Percentiles rank a stretch among this genome's conserved stretches.
These are phyloP conservation scores for Gorilla gorilla DNA, from an alignment of 2,113 vertebrate species.

Conservation along the genomic window DNA sequence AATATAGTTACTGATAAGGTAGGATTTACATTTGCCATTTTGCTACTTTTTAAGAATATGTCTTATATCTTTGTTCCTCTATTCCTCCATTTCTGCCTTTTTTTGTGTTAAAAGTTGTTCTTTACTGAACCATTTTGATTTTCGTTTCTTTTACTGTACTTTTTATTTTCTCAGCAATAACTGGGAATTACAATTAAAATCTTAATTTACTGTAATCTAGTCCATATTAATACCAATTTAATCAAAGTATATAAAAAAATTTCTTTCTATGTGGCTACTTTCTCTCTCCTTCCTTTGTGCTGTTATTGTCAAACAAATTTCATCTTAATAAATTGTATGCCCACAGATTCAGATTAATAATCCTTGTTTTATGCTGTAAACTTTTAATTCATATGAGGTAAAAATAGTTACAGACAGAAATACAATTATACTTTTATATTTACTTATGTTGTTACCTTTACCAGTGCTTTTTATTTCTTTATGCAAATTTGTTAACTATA, in stretches of 20 bases:
- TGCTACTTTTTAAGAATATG: background rate
- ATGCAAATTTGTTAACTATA: background rate
- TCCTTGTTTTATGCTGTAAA: background rate
- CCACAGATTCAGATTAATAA: background rate
- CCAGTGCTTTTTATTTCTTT: background rate
- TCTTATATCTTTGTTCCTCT: background rate
- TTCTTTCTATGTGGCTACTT: background rate
- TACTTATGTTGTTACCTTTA: background rate
- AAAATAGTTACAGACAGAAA: background rate
- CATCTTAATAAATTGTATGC: background rate
- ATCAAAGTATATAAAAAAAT: background rate
- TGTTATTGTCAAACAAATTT: background rate
- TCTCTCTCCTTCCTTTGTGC: background rate
- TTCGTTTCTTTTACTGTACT: background rate
- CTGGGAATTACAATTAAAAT: background rate
- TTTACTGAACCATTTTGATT: background rate
- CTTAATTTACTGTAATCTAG: background rate
- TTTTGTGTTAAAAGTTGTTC: background rate
- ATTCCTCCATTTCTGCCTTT: background rate
- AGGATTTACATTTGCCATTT: background rate
- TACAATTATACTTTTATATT: background rate
- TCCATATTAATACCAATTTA: background rate
- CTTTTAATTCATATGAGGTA: background rate
- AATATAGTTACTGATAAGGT: background rate
- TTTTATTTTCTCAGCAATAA: background rate